Base-by-base conservation (phyloP, 64 coral and sea anemone species). In the Actinia tenebrosa region DNA sequence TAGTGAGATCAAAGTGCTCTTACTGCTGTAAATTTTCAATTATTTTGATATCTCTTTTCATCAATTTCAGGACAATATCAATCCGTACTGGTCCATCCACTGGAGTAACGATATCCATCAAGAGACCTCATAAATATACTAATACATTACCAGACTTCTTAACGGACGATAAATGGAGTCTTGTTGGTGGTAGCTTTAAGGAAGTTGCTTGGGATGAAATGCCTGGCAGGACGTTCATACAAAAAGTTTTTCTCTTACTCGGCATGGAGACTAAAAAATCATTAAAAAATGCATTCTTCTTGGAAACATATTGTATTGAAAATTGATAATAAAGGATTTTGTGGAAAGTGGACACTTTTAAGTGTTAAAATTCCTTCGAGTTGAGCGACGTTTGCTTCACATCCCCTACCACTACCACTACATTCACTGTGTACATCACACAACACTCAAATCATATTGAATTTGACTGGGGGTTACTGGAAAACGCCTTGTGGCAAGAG, bases 141-240 rank as follows among this genome's bases (percentile, higher is more conserved):
- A 84, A 79, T 22, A 84, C 89, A 7, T 75, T 88, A 50, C 94
- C 85, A 13, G 91, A 83, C 5, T 97, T 89, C 5, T 84, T 97
- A 10, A 84, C 88, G 15, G 60, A 87, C 68, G 68, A 80, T 23
- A 88, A 93, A 55, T 97, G 94, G 94, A 89, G 47, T 25, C 85
- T 75, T 78, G 50, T 97, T 9, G 94, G 94, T 22, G 86, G 88
- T 60, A 79, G 91, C n/a, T 97, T 97, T 56, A 93, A 83, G 52
- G 60, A 88, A 53, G 83, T 97, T 7, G 85, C 92, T 81, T 97
- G 88, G 88, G 22, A 83, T 16, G 82, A 91, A 59, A 93, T 97
- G 91, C 94, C 94, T 54, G 94, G 94, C 44, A 97, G 83, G 83
- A 93, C 94, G 14, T 97, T 97, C 84, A 85, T 89, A 72, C 91